phyloP scores from a whole-genome alignment of 2,888 invertebrate genomes.

The Thecocarcelia acutangulata region DNA sequence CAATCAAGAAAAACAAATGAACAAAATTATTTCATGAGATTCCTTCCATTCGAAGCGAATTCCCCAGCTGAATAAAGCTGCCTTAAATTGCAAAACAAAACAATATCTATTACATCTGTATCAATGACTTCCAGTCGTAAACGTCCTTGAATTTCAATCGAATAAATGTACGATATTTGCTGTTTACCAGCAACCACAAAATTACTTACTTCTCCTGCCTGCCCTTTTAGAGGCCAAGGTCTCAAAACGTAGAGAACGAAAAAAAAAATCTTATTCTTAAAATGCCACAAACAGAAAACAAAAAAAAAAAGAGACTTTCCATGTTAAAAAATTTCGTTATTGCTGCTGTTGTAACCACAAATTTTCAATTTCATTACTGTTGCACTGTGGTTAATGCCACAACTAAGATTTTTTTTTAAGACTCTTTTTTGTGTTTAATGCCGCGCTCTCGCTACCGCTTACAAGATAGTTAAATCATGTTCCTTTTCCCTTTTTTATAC shows the following conservation, averaged over 20 bases:
- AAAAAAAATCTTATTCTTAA: slow-evolving; percentile 19
- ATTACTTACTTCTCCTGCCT: not conserved
- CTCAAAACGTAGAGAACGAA: not conserved
- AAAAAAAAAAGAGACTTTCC: slow-evolving; percentile 5
- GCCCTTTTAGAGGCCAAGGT: slow-evolving; percentile 19
- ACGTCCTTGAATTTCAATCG: slow-evolving; percentile 63
- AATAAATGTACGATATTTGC: slow-evolving; percentile 11
- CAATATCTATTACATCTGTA: slow-evolving; percentile 10
- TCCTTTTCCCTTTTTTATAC: slow-evolving; percentile 31
- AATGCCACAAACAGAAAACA: slow-evolving; percentile 9
- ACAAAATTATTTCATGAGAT: not conserved
- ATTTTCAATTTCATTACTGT: slow-evolving; percentile 52
- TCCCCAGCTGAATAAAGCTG: slow-evolving; percentile 4
- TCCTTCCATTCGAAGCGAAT: not conserved
- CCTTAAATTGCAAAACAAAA: not conserved
- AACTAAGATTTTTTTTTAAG: not conserved
- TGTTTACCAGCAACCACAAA: slow-evolving; percentile 10
- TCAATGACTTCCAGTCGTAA: slow-evolving; percentile 9
- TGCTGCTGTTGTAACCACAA: slow-evolving; percentile 34
- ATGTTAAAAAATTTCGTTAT: slow-evolving; percentile 30
- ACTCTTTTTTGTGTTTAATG: slow-evolving; percentile 11
- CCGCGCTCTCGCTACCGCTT: slow-evolving; percentile 57
- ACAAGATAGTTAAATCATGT: slow-evolving; percentile 56
- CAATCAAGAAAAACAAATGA: not conserved
- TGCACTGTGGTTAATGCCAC: slow-evolving; percentile 42